phyloP scores from a whole-genome alignment of 2,888 invertebrate species.

The Chloroclystis v-ata region DNA sequence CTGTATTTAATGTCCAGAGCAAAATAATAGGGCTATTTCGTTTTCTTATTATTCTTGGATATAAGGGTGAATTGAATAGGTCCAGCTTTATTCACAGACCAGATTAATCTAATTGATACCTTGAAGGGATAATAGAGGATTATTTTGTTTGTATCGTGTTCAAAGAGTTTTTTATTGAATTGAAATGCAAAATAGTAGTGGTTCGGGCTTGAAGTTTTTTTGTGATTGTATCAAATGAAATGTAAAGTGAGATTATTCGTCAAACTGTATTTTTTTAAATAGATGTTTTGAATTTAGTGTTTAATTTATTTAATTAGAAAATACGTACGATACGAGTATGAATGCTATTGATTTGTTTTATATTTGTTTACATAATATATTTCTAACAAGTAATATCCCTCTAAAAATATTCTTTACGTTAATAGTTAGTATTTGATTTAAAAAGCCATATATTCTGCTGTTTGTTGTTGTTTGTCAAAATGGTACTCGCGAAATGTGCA shows the following conservation, averaged over 20 bases:
- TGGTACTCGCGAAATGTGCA: no score
- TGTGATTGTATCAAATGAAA: slow-evolving; percentile 2
- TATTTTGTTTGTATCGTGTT: slow-evolving; percentile 10
- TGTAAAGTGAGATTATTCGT: background rate
- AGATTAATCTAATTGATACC: slow-evolving; percentile 19
- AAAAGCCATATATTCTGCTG: no score
- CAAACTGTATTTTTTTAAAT: background rate
- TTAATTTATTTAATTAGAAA: background rate
- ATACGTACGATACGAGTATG: no score
- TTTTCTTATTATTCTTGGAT: slow-evolving; percentile 37
- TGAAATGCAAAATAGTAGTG: slow-evolving; percentile 5
- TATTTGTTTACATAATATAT: no score
- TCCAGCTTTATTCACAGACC: slow-evolving; percentile 6
- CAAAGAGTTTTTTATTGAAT: slow-evolving; percentile 11
- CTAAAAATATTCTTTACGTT: no score
- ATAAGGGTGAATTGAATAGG: slow-evolving; percentile 24
- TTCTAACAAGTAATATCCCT: no score
- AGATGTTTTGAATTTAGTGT: background rate
- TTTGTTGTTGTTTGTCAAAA: no score
- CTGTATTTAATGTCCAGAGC: slow-evolving; percentile 46
- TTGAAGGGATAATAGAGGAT: slow-evolving; percentile 7
- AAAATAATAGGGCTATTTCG: slow-evolving; percentile 34
- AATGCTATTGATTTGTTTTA: no score
- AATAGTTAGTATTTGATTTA: no score
- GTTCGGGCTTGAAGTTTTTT: slow-evolving; percentile 5